Evolutionary conservation across 2,113 vertebrate genomes (phyloP).

Genomic region (Ranitomeya imitator): DNA sequence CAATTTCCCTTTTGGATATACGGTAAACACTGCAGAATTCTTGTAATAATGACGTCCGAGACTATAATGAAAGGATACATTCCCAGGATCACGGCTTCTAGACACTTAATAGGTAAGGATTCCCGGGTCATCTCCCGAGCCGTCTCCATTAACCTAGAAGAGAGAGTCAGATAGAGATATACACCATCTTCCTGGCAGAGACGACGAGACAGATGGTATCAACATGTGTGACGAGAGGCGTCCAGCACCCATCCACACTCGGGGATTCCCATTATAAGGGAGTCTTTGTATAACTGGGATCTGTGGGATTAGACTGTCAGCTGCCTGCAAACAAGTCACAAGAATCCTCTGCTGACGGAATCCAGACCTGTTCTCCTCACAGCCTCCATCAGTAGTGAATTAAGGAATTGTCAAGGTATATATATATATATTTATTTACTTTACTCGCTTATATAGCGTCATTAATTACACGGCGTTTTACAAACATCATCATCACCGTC

Average conservation of each 20-base stretch:
- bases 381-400: not conserved
- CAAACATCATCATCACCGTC: too few relatives aligned
- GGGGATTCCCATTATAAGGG: constrained; percentile 15
- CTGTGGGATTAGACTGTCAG: not conserved
- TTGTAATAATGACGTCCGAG: not conserved
- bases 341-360: not conserved
- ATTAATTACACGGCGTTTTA: too few relatives aligned
- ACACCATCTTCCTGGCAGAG: constrained; percentile 2
- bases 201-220: not conserved
- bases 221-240: not conserved
- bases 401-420: not conserved
- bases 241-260: not conserved
- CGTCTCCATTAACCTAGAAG: constrained; percentile 91
- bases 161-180: not conserved
- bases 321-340: constrained; percentile 9
- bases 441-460: not conserved
- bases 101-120: constrained; percentile 97
- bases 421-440: not conserved
- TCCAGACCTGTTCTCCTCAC: not conserved
- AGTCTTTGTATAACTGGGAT: constrained; percentile 13
- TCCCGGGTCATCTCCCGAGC: constrained; percentile 95
- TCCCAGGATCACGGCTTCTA: constrained; percentile 96
- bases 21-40: not conserved
- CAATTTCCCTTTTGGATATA: not conserved
- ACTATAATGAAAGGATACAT: constrained; percentile 87